phyloP scores from a whole-genome alignment of 2,888 invertebrate genomes.

The Xylota sylvarum region DNA sequence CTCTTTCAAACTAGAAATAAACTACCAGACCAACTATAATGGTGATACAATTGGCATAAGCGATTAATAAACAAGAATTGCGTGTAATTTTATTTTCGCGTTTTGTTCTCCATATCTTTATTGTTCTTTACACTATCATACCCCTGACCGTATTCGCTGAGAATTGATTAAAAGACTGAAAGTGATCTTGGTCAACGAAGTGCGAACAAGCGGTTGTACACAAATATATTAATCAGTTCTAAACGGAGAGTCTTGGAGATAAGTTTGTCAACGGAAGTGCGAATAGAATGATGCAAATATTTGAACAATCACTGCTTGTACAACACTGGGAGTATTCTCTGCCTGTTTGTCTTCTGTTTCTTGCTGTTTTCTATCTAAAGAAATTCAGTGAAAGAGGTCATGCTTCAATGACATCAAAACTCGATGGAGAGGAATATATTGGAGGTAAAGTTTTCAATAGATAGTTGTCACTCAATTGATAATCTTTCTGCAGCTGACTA shows the following conservation, averaged over 20 bases:
- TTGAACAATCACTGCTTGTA: conserved; percentile 72
- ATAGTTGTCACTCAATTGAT: neutral
- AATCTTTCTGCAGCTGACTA: conserved; percentile 78
- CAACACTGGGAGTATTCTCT: conserved; percentile 76
- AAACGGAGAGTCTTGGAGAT: neutral
- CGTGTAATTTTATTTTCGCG: neutral
- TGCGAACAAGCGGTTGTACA: neutral
- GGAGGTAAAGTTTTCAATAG: conserved; percentile 78
- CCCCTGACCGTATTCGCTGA: conserved; percentile 47
- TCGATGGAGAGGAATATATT: conserved; percentile 79
- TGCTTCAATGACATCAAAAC: neutral
- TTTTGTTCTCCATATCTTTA: conserved; percentile 5
- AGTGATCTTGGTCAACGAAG: neutral
- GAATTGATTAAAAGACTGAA: conserved; percentile 25
- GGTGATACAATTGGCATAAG: neutral
- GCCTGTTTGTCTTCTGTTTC: conserved; percentile 45
- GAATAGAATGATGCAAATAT: conserved; percentile 38
- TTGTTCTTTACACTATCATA: neutral
- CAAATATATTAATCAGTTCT: conserved; percentile 8
- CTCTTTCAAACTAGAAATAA: neutral
- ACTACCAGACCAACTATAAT: neutral
- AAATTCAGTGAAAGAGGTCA: neutral
- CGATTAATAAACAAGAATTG: neutral
- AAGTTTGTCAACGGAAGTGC: neutral
- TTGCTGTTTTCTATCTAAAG: conserved; percentile 34